Conservation (phyloP, 1,140 invertebrate genomes). For the Zaprionus davidi region DNA sequence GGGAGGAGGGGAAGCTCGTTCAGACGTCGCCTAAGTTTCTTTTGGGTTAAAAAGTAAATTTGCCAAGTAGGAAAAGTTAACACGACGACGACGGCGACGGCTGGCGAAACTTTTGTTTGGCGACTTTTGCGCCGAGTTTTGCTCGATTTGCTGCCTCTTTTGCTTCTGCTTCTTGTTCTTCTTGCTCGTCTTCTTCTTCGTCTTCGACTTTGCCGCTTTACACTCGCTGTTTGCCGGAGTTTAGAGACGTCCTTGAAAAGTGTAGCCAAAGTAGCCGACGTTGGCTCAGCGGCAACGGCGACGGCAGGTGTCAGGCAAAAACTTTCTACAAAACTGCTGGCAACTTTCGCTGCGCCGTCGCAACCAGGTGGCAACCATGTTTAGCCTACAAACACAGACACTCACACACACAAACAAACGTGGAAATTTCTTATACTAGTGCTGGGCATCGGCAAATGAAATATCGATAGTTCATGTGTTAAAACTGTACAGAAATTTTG, state of each 20-base stretch:
- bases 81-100: slow-evolving; percentile 24
- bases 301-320: slow-evolving; percentile 41
- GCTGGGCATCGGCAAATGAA: not conserved
- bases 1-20: not conserved
- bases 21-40: slow-evolving; percentile 51
- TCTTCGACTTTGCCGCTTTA: slow-evolving; percentile 23
- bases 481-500: too few species aligned
- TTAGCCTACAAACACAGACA: not conserved
- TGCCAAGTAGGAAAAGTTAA: slow-evolving; percentile 45
- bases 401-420: not conserved
- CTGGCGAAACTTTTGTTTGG: slow-evolving; percentile 67
- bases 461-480: not conserved
- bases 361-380: slow-evolving; percentile 6
- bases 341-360: slow-evolving; percentile 43
- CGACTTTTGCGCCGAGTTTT: slow-evolving; percentile 63
- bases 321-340: slow-evolving; percentile 36
- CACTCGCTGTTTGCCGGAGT: slow-evolving; percentile 49
- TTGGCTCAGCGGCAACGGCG: slow-evolving; percentile 8
- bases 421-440: not conserved
- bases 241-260: slow-evolving; percentile 84
- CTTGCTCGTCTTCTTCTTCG: slow-evolving; percentile 24
- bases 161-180: slow-evolving; percentile 26
- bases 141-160: slow-evolving; percentile 27
- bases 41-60: slow-evolving; percentile 55
- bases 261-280: slow-evolving; percentile 51